phyloP scores from a whole-genome alignment of 2,888 invertebrate genomes.

The Lissocephala sabroskyi region DNA sequence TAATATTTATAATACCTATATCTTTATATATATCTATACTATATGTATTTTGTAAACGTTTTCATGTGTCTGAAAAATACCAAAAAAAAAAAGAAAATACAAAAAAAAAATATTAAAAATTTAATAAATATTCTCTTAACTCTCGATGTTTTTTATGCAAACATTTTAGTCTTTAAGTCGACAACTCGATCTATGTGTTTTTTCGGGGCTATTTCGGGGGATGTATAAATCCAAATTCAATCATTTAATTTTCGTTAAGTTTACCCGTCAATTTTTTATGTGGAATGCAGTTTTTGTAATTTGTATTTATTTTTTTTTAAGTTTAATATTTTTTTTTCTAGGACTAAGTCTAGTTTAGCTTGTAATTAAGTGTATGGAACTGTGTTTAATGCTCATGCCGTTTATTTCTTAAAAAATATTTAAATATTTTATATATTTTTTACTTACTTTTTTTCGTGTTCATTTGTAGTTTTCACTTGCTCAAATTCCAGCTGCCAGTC shows the following conservation, averaged over 20 bases:
- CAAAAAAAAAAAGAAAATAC: conserved; percentile 1
- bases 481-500: conserved; percentile 34
- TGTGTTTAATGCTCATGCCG: no score
- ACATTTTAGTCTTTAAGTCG: background rate
- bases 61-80: conserved; percentile 18
- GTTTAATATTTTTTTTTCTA: conserved; percentile 13
- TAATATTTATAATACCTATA: no score
- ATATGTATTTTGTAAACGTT: no score
- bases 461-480: conserved; percentile 53
- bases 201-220: background rate
- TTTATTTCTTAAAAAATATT: background rate
- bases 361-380: no score
- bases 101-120: conserved; percentile 18
- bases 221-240: background rate
- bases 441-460: conserved; percentile 24
- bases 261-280: conserved; percentile 36
- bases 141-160: conserved; percentile 45
- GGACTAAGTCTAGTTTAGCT: background rate
- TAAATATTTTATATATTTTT: conserved; percentile 10
- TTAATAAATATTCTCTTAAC: conserved; percentile 45
- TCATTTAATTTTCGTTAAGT: conserved; percentile 8
- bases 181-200: background rate
- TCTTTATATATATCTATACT: no score
- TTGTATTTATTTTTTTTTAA: conserved; percentile 15
- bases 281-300: conserved; percentile 40